Conservation (phyloP, 2,113 vertebrate genomes). For the Crocuta crocuta region DNA sequence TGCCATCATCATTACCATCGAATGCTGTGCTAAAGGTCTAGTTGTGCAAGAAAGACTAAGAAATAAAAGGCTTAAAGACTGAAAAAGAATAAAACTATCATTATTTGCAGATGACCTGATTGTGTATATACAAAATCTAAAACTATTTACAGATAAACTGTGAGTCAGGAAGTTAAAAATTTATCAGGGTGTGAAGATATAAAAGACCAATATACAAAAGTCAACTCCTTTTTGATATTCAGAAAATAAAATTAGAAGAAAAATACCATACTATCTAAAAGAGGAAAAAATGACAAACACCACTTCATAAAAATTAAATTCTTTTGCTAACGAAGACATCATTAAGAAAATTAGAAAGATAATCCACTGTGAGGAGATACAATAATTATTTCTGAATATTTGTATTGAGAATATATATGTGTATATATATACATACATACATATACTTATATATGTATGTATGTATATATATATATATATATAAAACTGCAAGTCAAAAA, state of each 20-base stretch:
- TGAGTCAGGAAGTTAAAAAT: neutral
- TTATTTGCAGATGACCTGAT: neutral
- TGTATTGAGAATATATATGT: neutral
- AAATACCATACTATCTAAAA: neutral
- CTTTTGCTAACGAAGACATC: neutral
- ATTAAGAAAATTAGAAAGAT: neutral
- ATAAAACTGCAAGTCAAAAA: neutral
- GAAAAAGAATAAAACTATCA: neutral
- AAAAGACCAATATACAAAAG: neutral
- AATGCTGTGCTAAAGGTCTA: neutral
- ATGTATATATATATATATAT: no score
- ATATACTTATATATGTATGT: neutral
- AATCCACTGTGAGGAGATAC: neutral
- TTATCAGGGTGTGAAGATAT: neutral
- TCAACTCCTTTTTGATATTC: neutral
- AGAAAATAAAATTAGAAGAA: constrained; percentile 2
- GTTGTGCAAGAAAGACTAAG: neutral
- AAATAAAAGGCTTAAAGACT: neutral
- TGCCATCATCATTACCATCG: neutral
- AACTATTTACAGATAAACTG: neutral
- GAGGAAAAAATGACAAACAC: neutral
- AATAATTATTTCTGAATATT: neutral
- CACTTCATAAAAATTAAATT: constrained; percentile 19
- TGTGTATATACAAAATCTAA: neutral
- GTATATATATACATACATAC: no score